Base-by-base conservation (phyloP, 2,888 invertebrate genomes). In the Minunthozetes semirufus region DNA sequence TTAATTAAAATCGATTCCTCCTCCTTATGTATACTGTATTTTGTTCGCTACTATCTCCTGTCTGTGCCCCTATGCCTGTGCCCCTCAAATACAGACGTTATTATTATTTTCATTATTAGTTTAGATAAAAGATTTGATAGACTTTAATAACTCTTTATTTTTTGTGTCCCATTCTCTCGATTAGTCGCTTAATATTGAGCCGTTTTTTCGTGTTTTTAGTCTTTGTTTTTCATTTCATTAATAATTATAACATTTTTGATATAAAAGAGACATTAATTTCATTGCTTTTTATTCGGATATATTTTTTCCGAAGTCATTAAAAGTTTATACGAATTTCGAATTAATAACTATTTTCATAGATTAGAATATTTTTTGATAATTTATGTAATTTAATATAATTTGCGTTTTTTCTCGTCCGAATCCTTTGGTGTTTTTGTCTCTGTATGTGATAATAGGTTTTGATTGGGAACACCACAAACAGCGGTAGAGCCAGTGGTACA, bases 1-100 rank as follows among this genome's bases (percentile, higher is more conserved):
- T 66, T 66, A 66, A 66, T 66, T 66, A 66, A 66, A 66, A 66
- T 66, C 66, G 66, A 66, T 66, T 66, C 59, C 13, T 59, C 25
- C 11, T 15, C 27, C 9, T 11, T 25, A 13, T 56, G 19, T 56
- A 9, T 19, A 59, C 59, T 27, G 5, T n/a, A n/a, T 19, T 19
- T 5, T 53, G 53, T 53, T 19, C n/a, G 53, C 53, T 53, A 15
- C 46, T n/a, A 33, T 33, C 8, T 33, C 8, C 33, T 33, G 33
- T 33, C 33, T 33, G 3, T 33, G n/a, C n/a, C n/a, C n/a, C n/a
- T 33, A 33, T 3, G 33, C 33, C 33, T 33, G 4, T 33, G 33
- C 8, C 8, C 33, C 33, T 8, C 33, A 33, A 33, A 33, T 33
- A 33, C 25, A 59, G 59, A 59, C 29, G 27, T 59, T 59, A 29